Evolutionary conservation across 1,140 invertebrate genomes (phyloP), one percentile per base, ranked within the genome.

Genomic region (Mercenaria mercenaria): DNA sequence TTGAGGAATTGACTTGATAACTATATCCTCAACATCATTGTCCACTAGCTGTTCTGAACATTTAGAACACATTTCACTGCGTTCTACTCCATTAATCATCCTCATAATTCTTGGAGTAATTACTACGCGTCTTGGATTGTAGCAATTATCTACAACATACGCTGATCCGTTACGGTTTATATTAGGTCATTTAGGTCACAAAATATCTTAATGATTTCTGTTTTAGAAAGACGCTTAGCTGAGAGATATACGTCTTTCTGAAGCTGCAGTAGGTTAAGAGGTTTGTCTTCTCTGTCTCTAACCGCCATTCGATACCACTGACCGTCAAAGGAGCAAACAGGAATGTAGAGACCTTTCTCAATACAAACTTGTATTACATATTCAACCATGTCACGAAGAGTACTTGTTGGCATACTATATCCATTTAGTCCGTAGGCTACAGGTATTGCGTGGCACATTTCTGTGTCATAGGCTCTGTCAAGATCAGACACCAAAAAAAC

Each of bases 301-400:
- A 88, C 79, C 6, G 77, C 34, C 2, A 88, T 3, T 34, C 41
- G 47, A 47, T 47, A 67, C 84, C 90, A 79, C 39, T 91, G 84
- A 11, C 90, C 90, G 64, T 91, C 85, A 76, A 91, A 91, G 11
- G 29, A 82, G 39, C 84, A 83, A 37, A 88, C 84, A 3, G 79
- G 79, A 0, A 83, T 50, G 67, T 91, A 88, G 2, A 91, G 23
- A 32, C 84, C 90, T 61, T 18, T 50, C 20, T 61, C 56, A 43
- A 43, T 23, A 61, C 83, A 90, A 41, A 56, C n/a, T 32, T 56
- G 0, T 8, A 87, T 20, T 15, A 76, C 52, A 64, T 76, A 67
- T 72, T 90, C 76, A 0, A 69, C 13, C 88, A 83, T 83, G 23
- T 74, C 47, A 4, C 79, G 56, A 15, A 88, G 26, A 3, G 74